Evolutionary conservation across 2,797 vertebrate genomes (phyloP).

Genomic region (Caiman crocodilus): DNA sequence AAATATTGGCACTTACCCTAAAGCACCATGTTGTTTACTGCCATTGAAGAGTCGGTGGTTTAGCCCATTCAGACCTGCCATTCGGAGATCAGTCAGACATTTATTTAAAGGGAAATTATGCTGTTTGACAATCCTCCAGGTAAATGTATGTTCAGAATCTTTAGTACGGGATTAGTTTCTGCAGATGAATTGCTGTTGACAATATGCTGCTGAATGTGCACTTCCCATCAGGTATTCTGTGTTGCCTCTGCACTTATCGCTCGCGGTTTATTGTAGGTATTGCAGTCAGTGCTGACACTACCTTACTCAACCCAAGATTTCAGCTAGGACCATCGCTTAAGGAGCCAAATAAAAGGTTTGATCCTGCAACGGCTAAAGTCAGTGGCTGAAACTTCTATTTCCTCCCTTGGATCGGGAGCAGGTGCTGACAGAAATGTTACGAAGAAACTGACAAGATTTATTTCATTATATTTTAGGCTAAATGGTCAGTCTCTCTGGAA

Average conservation of each 20-base stretch:
- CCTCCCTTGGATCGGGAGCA: neutral
- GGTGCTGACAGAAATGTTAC: neutral
- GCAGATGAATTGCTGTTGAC: neutral
- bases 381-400: neutral
- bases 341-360: neutral
- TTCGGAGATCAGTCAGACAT: neutral
- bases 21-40: neutral
- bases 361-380: neutral
- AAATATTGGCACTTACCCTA: neutral
- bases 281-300: neutral
- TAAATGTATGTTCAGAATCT: neutral
- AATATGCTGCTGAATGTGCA: conserved; percentile 3
- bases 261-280: neutral
- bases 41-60: neutral
- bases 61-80: neutral
- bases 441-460: neutral
- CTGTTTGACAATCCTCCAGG: neutral
- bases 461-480: neutral
- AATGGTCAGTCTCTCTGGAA: neutral
- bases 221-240: neutral
- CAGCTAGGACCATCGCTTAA: neutral
- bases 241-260: conserved; percentile 22
- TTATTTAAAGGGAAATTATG: neutral
- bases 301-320: neutral
- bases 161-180: neutral